Conservation (phyloP, 2,888 invertebrate species). For the Caenorhabditis angaria region DNA sequence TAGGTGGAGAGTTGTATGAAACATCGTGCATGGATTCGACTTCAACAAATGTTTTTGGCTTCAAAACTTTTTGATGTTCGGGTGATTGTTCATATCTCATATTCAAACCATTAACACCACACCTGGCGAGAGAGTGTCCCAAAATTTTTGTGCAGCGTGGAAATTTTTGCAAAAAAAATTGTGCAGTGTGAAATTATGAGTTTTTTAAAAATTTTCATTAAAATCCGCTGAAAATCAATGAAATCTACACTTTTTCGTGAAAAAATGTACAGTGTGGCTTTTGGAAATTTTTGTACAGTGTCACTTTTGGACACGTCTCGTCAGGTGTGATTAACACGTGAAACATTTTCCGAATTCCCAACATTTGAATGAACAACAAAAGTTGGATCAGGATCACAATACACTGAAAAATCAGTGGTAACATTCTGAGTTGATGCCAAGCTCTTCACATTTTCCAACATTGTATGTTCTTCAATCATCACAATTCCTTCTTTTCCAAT, state of each 20-base stretch:
- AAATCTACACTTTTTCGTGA: too few species aligned
- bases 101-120: slow-evolving; percentile 10
- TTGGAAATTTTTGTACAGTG: too few species aligned
- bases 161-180: too few species aligned
- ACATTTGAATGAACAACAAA: slow-evolving; percentile 1
- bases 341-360: too few species aligned
- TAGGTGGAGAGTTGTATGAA: slow-evolving; percentile 9
- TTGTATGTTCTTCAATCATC: neutral
- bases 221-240: too few species aligned
- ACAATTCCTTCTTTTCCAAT: slow-evolving; percentile 11
- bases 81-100: slow-evolving; percentile 15
- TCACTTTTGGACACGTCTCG: too few species aligned
- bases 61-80: neutral
- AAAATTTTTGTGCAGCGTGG: too few species aligned
- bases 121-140: neutral
- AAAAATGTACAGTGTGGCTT: too few species aligned
- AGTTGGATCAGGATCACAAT: slow-evolving; percentile 35
- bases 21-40: neutral
- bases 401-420: slow-evolving; percentile 24
- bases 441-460: neutral
- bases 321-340: too few species aligned
- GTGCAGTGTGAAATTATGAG: too few species aligned
- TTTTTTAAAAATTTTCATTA: too few species aligned
- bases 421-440: slow-evolving; percentile 2
- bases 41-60: neutral